Percentiles rank a stretch among this genome's conserved stretches.
Conservation (phyloP, 2,888 invertebrate species). For the Caradrina clavipalpis region DNA sequence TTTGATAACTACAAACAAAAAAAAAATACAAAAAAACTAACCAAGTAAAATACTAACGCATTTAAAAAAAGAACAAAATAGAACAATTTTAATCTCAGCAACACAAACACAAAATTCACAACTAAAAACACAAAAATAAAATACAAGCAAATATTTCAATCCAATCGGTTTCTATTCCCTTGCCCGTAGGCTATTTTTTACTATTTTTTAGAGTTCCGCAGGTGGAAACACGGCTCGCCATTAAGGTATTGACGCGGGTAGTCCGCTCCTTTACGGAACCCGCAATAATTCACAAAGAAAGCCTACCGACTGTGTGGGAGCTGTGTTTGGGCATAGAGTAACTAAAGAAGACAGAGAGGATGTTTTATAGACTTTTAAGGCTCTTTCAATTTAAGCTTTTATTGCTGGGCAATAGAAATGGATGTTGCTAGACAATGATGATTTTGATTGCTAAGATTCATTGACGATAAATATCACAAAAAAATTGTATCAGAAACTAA, state of each 20-base stretch:
- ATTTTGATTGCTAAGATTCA: no score
- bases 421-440: no score
- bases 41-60: neutral
- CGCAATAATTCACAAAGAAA: constrained; percentile 90
- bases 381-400: no score
- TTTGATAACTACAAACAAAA: neutral
- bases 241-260: constrained; percentile 87
- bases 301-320: constrained; percentile 79
- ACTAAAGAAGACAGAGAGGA: constrained; percentile 27
- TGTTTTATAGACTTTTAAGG: neutral
- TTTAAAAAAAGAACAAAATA: neutral
- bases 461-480: no score
- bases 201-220: constrained; percentile 80
- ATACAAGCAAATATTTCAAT: constrained; percentile 54
- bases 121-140: constrained; percentile 20
- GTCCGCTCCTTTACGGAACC: constrained; percentile 77
- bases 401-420: no score
- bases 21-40: neutral
- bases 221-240: constrained; percentile 81
- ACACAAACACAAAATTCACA: constrained; percentile 12
- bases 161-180: constrained; percentile 70
- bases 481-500: no score
- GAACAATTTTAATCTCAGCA: neutral
- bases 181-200: constrained; percentile 74
- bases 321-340: constrained; percentile 75